These are phyloP conservation scores for Lobophora halterata DNA, from an alignment of 2,888 invertebrate species.

Conservation along the genomic window DNA sequence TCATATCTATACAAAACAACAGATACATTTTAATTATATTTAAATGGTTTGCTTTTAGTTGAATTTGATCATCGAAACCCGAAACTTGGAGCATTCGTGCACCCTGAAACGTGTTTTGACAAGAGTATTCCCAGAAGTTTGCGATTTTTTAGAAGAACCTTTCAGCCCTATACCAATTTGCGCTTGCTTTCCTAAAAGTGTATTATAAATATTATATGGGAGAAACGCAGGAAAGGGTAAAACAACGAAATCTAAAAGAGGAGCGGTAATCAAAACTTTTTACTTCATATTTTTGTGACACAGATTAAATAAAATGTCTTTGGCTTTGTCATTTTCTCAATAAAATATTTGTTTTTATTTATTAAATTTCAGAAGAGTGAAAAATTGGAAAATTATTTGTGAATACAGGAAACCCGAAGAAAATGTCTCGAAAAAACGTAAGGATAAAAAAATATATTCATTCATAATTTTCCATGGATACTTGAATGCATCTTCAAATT, in stretches of 20 bases:
- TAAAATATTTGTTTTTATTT: no score
- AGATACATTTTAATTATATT: no score
- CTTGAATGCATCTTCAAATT: background rate
- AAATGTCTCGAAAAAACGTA: constrained; percentile 38
- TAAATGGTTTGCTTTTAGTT: constrained; percentile 74
- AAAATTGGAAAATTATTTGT: constrained; percentile 7
- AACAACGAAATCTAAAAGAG: no score
- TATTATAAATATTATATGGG: no score
- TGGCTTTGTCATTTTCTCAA: no score
- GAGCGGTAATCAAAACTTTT: no score
- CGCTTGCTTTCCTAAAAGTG: constrained; percentile 42
- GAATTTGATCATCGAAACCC: constrained; percentile 90
- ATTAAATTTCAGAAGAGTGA: background rate
- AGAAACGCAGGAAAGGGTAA: no score
- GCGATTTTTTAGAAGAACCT: constrained; percentile 46
- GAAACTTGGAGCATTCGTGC: constrained; percentile 85
- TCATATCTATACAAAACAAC: no score
- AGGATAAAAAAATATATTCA: background rate
- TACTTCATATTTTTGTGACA: no score
- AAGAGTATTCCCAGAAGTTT: constrained; percentile 45
- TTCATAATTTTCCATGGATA: background rate
- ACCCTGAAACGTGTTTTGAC: constrained; percentile 47
- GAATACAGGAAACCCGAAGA: background rate
- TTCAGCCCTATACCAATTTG: constrained; percentile 43
- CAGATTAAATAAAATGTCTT: no score